phyloP scores from a whole-genome alignment of 2,113 vertebrate genomes.

The Progne subis region DNA sequence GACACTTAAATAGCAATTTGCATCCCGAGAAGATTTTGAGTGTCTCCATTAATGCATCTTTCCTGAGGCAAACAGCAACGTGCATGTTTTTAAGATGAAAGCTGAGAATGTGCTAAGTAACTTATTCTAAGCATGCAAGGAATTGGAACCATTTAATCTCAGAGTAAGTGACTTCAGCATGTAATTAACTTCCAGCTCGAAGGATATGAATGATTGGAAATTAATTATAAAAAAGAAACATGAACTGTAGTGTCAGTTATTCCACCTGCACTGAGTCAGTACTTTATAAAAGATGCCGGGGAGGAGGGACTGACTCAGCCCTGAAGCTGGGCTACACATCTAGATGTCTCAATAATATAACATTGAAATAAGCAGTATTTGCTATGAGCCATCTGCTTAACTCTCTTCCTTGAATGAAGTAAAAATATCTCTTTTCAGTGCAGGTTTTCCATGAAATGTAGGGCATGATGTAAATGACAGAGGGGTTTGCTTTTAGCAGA shows the following conservation, averaged over 20 bases:
- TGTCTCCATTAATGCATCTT: not conserved
- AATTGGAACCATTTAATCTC: not conserved
- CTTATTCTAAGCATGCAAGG: not conserved
- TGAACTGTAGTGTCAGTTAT: not conserved
- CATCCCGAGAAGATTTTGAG: not conserved
- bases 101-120: not conserved
- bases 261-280: not conserved
- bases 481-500: not conserved
- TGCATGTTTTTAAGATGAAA: not conserved
- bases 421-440: not conserved
- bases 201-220: not conserved
- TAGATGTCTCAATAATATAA: not conserved
- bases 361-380: not conserved
- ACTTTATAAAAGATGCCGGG: not conserved
- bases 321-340: not conserved
- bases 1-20: not conserved
- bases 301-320: not conserved
- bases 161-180: not conserved
- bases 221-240: not conserved
- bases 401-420: not conserved
- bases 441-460: not conserved
- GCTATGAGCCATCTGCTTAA: not conserved
- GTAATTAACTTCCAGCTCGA: not conserved
- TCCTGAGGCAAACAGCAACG: not conserved
- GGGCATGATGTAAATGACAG: not conserved